Evolutionary conservation across 1,140 invertebrate genomes (phyloP).

Genomic region (Plodia interpunctella): DNA sequence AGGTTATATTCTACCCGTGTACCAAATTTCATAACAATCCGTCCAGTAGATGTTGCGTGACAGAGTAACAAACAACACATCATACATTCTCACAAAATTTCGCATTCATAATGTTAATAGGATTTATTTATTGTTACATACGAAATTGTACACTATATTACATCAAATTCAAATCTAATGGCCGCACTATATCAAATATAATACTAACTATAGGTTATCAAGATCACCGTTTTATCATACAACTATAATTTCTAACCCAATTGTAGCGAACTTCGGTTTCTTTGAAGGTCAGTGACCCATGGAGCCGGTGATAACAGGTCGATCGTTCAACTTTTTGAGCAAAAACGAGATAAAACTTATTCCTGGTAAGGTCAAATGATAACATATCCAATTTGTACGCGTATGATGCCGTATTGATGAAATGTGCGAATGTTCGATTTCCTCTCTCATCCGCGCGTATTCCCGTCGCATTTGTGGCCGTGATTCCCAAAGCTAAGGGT

Average conservation of each 20-base stretch:
- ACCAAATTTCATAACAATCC: too few species aligned
- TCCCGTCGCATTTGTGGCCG: too few species aligned
- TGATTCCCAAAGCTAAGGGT: too few species aligned
- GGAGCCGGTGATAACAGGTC: slow-evolving; percentile 1
- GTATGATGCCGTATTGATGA: neutral
- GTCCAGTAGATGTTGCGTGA: too few species aligned
- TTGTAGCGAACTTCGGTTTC: neutral
- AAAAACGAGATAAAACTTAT: neutral
- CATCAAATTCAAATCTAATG: too few species aligned
- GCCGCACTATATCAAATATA: neutral
- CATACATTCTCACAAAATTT: too few species aligned
- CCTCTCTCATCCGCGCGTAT: too few species aligned
- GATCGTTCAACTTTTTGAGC: slow-evolving; percentile 11
- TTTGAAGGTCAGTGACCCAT: neutral
- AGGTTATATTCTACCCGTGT: too few species aligned
- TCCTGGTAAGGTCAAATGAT: slow-evolving; percentile 5
- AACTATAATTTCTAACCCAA: neutral
- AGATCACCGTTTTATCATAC: neutral
- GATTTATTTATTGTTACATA: too few species aligned
- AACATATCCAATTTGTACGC: neutral
- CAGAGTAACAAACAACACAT: too few species aligned
- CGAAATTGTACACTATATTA: too few species aligned
- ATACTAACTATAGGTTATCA: neutral
- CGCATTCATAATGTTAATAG: too few species aligned
- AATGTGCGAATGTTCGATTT: neutral